Evolutionary conservation across 2,113 vertebrate species (phyloP).

Genomic region (Tinamus guttatus): DNA sequence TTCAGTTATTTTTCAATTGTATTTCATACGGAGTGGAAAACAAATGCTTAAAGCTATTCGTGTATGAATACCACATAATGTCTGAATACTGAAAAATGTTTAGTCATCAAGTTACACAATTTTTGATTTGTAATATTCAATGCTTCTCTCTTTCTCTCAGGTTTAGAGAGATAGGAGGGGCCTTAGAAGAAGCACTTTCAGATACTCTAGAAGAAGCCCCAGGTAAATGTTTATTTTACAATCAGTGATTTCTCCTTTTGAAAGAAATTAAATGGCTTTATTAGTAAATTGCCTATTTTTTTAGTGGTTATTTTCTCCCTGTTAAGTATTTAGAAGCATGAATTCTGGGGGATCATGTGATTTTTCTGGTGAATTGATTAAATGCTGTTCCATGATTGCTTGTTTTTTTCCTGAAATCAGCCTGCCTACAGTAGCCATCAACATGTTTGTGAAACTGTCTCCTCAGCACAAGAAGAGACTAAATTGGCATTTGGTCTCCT

Average conservation of each 20-base stretch:
- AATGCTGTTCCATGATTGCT: neutral
- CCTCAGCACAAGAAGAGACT: neutral
- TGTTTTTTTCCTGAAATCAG: neutral
- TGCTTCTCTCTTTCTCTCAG: constrained; percentile 72
- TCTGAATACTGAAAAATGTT: neutral
- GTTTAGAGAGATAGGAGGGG: constrained; percentile 93
- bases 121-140: neutral
- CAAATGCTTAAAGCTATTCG: neutral
- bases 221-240: constrained; percentile 77
- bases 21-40: neutral
- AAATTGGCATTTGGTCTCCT: neutral
- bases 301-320: neutral
- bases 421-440: neutral
- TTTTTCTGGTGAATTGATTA: neutral
- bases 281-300: neutral
- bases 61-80: neutral
- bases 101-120: neutral
- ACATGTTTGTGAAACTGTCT: neutral
- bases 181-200: constrained; percentile 87
- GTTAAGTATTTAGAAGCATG: neutral
- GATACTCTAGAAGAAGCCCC: constrained; percentile 86
- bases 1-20: neutral
- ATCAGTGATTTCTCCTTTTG: neutral
- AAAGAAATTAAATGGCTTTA: neutral
- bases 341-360: rapidly evolving